Conservation (phyloP, 30 jellyfish, hydroid and myxozoan species). For the Turritopsis dohrnii region DNA sequence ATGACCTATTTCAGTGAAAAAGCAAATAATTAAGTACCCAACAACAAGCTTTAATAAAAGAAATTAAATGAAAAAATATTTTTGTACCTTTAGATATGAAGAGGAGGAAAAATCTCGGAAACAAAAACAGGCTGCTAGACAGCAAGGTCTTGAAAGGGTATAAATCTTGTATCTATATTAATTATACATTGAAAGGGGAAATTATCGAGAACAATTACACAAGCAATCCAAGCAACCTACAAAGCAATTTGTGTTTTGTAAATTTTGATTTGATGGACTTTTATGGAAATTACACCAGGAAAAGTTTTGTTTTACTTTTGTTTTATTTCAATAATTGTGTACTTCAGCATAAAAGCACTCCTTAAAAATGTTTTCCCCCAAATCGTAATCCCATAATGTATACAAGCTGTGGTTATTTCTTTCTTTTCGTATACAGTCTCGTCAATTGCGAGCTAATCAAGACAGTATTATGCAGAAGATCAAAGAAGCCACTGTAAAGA, state of each 20-base stretch:
- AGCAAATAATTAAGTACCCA: no score
- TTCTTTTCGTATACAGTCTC: conserved; percentile 59
- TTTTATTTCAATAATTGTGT: no score
- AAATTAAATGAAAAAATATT: neutral
- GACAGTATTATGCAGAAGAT: conserved; percentile 69
- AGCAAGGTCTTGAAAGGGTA: conserved; percentile 54
- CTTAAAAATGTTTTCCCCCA: no score
- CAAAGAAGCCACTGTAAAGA: conserved; percentile 71
- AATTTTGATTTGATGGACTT: no score
- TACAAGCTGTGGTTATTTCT: neutral
- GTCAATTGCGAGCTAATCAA: conserved; percentile 59
- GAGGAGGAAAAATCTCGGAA: conserved; percentile 49
- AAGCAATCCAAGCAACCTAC: no score
- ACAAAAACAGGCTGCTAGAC: conserved; percentile 51
- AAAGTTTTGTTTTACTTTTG: neutral
- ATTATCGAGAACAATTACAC: no score
- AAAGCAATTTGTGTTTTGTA: no score
- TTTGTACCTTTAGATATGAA: conserved; percentile 28
- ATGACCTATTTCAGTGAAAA: no score
- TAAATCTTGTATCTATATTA: neutral
- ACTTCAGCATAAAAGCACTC: no score
- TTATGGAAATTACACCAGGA: neutral
- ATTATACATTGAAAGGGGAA: no score
- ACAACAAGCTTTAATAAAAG: no score
- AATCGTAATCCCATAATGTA: no score